These are phyloP conservation scores for Apostichopus leukothele DNA, from an alignment of 53 echinoderm and acorn worm species.

Conservation along the genomic window DNA sequence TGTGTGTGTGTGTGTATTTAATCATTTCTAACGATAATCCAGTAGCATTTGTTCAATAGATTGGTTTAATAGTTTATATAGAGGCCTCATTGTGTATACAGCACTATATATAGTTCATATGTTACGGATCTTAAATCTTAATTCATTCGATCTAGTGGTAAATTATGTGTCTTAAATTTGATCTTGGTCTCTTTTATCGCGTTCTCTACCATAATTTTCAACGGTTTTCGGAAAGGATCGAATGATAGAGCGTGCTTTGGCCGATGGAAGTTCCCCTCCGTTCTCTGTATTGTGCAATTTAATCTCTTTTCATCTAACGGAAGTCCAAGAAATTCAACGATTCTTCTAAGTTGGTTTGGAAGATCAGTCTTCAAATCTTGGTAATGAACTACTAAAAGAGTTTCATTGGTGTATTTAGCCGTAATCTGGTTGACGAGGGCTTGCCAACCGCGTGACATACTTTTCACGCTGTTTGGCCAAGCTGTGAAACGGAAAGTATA, in stretches of 20 bases:
- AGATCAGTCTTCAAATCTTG: slow-evolving; percentile 13
- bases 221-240: not conserved
- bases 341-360: not conserved
- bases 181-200: too few species aligned
- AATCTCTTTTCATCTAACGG: not conserved
- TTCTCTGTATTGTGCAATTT: not conserved
- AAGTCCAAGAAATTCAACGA: not conserved
- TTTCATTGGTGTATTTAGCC: not conserved
- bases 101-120: too few species aligned
- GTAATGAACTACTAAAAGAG: not conserved
- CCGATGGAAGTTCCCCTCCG: too few species aligned
- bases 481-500: not conserved
- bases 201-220: not conserved
- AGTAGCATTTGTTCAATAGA: too few species aligned
- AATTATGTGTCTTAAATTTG: too few species aligned
- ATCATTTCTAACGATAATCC: too few species aligned
- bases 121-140: too few species aligned
- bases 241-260: not conserved
- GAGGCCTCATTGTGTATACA: too few species aligned
- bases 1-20: too few species aligned
- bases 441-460: not conserved
- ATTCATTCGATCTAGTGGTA: too few species aligned
- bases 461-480: not conserved
- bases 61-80: too few species aligned
- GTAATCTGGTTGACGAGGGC: not conserved